A percentile compares a stretch with the other conserved stretches of the same genome.
phyloP scores from a whole-genome alignment of 2,888 invertebrate species.

The Ectobius pallidus region DNA sequence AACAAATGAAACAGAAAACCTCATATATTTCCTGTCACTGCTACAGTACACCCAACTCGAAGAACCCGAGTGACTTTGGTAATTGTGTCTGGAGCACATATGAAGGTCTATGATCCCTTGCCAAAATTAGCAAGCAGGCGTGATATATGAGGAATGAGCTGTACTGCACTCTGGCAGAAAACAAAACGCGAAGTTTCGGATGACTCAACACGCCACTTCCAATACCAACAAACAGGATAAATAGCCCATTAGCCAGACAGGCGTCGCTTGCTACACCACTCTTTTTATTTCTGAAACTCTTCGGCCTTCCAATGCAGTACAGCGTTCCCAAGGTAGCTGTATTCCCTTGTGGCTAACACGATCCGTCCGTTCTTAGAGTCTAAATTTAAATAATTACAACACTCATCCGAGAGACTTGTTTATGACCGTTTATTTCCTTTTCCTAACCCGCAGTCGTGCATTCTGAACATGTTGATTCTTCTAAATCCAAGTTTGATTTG shows the following conservation, averaged over 20 bases:
- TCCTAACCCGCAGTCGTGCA: not conserved
- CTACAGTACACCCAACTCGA: no score
- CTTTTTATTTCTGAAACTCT: not conserved
- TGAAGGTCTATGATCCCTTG: not conserved
- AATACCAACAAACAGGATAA: not conserved
- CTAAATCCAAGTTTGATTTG: no score
- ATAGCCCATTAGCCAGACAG: not conserved
- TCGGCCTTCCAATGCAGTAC: not conserved
- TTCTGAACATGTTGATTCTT: not conserved
- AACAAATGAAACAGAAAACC: no score
- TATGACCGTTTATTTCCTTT: not conserved
- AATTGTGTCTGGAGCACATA: no score
- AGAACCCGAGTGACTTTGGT: no score
- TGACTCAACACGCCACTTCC: not conserved
- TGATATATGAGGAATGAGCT: no score
- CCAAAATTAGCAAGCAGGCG: not conserved
- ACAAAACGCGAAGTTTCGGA: no score
- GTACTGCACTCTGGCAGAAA: no score
- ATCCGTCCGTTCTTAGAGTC: not conserved
- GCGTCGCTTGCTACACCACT: not conserved
- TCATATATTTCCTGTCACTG: no score
- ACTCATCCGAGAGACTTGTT: not conserved
- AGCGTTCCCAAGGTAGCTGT: not conserved
- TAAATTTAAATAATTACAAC: slow-evolving; percentile 7
- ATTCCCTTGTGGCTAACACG: not conserved